Evolutionary conservation across 2,113 vertebrate genomes (phyloP).

Genomic region (Ursus arctos): DNA sequence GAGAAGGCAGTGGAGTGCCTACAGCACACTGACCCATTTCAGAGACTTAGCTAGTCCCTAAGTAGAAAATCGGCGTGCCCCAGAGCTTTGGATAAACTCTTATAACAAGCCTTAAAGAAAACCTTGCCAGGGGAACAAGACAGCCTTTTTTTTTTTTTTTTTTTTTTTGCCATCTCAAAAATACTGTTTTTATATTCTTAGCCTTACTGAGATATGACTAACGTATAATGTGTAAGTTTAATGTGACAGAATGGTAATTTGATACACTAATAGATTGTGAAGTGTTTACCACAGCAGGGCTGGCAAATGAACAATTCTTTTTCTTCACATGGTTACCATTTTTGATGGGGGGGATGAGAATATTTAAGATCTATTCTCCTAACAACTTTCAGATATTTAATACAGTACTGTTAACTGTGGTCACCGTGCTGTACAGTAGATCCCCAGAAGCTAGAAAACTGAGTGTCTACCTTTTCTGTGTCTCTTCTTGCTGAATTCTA

Average conservation of each 20-base stretch:
- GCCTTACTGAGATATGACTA: not conserved
- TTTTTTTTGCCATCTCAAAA: not conserved
- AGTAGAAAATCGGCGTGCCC: not conserved
- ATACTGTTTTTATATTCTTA: not conserved
- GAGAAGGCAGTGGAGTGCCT: not conserved
- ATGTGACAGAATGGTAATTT: not conserved
- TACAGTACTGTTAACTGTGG: not conserved
- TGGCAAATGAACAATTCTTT: not conserved
- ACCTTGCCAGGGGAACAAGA: conserved; percentile 1
- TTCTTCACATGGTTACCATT: not conserved
- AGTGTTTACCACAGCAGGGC: not conserved
- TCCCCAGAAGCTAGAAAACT: not conserved
- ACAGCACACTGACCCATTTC: conserved; percentile 39
- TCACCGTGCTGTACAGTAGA: not conserved
- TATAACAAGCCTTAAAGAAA: conserved; percentile 38
- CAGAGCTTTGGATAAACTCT: not conserved
- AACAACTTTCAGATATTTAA: not conserved
- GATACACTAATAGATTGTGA: not conserved
- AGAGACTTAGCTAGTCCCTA: conserved; percentile 51
- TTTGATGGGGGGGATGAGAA: not conserved
- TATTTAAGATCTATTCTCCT: not conserved
- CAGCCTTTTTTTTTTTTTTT: not conserved
- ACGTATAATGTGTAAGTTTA: not conserved
- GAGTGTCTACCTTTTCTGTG: not conserved
- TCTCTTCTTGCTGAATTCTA: not conserved